A percentile compares a stretch with the other conserved stretches of the same genome.
Evolutionary conservation across 53 echinoderm and acorn worm species (phyloP).

Genomic region (Henricia sp.): DNA sequence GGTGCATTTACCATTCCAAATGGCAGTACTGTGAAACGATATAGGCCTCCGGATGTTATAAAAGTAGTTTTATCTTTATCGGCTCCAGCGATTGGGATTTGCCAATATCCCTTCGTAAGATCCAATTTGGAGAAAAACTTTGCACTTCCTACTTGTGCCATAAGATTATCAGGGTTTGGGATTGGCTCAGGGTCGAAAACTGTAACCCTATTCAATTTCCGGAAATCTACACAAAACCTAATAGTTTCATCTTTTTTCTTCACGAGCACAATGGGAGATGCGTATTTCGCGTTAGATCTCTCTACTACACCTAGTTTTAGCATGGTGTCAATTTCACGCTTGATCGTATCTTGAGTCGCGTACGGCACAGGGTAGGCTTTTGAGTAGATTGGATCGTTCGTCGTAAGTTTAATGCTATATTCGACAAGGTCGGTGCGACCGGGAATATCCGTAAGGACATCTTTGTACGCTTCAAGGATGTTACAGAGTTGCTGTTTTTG

Average conservation of each 20-base stretch:
- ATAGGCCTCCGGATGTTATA: slow-evolving; percentile 41
- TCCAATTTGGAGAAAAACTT: slow-evolving; percentile 56
- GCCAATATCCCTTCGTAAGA: slow-evolving; percentile 68
- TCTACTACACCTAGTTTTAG: slow-evolving; percentile 31
- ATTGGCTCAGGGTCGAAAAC: slow-evolving; percentile 65
- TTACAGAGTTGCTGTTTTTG: background rate
- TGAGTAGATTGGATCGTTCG: background rate
- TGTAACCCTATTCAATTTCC: slow-evolving; percentile 24
- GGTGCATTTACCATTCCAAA: slow-evolving; percentile 19
- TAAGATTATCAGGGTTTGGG: slow-evolving; percentile 46
- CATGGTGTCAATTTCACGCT: slow-evolving; percentile 25
- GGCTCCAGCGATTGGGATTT: slow-evolving; percentile 46
- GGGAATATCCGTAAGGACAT: background rate
- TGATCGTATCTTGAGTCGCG: slow-evolving; percentile 21
- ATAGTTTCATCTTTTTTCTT: slow-evolving; percentile 26
- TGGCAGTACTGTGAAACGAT: slow-evolving; percentile 54
- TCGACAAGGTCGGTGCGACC: background rate
- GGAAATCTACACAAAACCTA: slow-evolving; percentile 21
- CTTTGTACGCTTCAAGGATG: background rate
- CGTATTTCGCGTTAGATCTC: slow-evolving; percentile 17
- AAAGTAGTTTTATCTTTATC: slow-evolving; percentile 55
- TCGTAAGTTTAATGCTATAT: slow-evolving; percentile 1
- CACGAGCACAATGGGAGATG: slow-evolving; percentile 25
- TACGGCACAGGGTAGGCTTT: slow-evolving; percentile 42
- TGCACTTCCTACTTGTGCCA: slow-evolving; percentile 9